These are phyloP conservation scores for Copidosoma aretas DNA, from an alignment of 2,888 invertebrate species.

Conservation along the genomic window DNA sequence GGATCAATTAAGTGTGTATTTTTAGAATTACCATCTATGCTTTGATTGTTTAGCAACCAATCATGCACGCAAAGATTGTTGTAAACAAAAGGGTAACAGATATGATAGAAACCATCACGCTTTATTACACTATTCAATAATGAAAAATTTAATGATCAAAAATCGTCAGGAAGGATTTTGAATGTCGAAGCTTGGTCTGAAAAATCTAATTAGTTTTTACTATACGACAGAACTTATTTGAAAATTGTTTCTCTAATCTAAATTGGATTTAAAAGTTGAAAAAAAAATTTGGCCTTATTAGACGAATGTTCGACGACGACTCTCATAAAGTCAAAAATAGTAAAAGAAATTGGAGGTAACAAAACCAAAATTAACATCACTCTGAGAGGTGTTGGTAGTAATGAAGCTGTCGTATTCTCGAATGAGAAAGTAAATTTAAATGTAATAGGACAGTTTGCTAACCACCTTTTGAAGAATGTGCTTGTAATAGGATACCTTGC, in stretches of 20 bases:
- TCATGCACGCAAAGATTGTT: neutral
- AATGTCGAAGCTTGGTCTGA: neutral
- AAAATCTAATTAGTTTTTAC: too few relatives aligned
- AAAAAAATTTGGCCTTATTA: slow-evolving; percentile 5
- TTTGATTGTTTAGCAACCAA: neutral
- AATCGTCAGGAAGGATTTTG: neutral
- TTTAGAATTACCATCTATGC: neutral
- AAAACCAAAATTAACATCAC: neutral
- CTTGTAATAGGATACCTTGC: neutral
- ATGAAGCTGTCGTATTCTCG: neutral
- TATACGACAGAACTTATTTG: neutral
- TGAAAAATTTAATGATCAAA: too few relatives aligned
- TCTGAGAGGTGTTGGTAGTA: slow-evolving; percentile 5
- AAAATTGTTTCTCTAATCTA: neutral
- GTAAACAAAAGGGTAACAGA: neutral
- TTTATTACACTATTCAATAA: neutral
- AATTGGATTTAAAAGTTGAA: neutral
- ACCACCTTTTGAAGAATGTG: neutral
- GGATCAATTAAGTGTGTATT: too few relatives aligned
- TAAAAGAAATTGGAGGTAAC: neutral
- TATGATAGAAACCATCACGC: neutral
- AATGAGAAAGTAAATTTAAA: neutral
- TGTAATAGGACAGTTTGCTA: neutral
- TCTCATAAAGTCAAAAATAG: neutral
- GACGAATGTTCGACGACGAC: slow-evolving; percentile 14